phyloP scores from a whole-genome alignment of 2,888 invertebrate species.

The Spialia ferax region DNA sequence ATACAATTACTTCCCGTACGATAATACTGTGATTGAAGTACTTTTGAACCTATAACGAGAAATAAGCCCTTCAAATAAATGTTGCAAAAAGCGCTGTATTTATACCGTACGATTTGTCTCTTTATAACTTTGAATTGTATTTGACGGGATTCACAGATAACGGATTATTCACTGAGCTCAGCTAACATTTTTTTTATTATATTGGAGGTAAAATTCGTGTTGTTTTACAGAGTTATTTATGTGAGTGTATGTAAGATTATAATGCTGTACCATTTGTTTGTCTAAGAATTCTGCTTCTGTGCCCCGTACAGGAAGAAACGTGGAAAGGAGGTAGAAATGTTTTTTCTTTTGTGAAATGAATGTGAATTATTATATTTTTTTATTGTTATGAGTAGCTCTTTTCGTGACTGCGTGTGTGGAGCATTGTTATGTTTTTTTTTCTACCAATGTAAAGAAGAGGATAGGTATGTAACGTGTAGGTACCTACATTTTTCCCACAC shows the following conservation, averaged over 20 bases:
- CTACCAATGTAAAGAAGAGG: too few relatives aligned
- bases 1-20: background rate
- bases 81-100: background rate
- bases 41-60: background rate
- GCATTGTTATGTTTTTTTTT: too few relatives aligned
- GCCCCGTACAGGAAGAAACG: background rate
- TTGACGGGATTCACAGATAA: slow-evolving; percentile 14
- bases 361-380: background rate
- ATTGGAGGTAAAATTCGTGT: slow-evolving; percentile 4
- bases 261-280: background rate
- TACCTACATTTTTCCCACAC: too few relatives aligned
- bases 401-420: background rate
- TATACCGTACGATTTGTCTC: slow-evolving; percentile 7
- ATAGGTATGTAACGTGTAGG: too few relatives aligned
- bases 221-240: background rate
- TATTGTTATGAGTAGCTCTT: background rate
- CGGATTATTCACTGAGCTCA: background rate
- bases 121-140: slow-evolving; percentile 18
- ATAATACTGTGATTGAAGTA: background rate
- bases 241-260: slow-evolving; percentile 1
- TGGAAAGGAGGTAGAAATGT: background rate
- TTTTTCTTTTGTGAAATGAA: background rate
- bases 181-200: background rate
- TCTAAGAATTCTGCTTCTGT: background rate
- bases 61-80: slow-evolving; percentile 3